A percentile compares a stretch with the other conserved stretches of the same genome.
Conservation (phyloP, 92 coral and sea anemone genomes). For the Heteractis magnifica region DNA sequence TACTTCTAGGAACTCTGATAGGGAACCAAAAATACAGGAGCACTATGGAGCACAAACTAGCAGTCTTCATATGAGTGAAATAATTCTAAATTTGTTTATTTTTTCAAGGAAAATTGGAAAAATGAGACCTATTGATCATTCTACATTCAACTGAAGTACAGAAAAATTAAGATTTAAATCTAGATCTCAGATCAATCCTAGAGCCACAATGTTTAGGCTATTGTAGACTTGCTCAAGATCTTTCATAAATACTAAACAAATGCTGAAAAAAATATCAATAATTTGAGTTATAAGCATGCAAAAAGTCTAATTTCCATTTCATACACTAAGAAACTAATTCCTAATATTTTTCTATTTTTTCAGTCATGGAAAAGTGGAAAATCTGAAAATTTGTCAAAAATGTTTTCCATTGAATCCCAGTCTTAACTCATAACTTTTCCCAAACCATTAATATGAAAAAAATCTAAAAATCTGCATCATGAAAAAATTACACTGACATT, state of each 20-base stretch:
- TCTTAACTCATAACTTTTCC: not conserved
- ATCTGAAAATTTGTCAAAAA: not conserved
- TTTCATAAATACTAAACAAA: not conserved
- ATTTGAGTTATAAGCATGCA: not conserved
- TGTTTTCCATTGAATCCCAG: not conserved
- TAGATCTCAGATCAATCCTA: too few relatives aligned
- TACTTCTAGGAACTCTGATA: not conserved
- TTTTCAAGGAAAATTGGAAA: too few relatives aligned
- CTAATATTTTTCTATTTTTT: not conserved
- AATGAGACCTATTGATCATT: too few relatives aligned
- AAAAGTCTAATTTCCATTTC: not conserved
- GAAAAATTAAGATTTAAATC: too few relatives aligned
- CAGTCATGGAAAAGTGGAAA: not conserved
- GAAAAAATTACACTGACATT: not conserved
- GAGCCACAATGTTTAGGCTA: too few relatives aligned
- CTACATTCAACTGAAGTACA: too few relatives aligned
- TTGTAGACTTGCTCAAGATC: too few relatives aligned
- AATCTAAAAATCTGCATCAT: not conserved
- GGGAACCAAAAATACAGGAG: not conserved
- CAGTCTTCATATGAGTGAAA: not conserved
- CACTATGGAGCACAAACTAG: too few relatives aligned
- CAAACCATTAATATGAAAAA: not conserved
- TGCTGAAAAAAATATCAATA: not conserved
- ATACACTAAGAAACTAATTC: not conserved
- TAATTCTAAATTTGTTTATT: too few relatives aligned